Evolutionary conservation across 1,140 invertebrate species (phyloP).

Genomic region (Euglossa dilemma): DNA sequence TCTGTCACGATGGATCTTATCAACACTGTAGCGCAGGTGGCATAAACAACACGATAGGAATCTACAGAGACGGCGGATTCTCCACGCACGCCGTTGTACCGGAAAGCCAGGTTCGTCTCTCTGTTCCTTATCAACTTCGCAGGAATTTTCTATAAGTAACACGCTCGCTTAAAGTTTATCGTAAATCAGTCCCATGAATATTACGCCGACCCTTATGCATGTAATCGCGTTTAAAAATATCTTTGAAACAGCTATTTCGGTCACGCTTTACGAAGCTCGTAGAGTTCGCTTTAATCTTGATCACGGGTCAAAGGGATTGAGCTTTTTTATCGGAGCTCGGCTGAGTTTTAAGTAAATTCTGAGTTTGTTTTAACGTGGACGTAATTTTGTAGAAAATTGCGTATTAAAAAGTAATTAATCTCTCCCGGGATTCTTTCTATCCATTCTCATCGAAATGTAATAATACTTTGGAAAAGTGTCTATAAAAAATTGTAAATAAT

Average conservation of each 20-base stretch:
- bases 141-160: not conserved
- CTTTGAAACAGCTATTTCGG: not conserved
- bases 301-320: not conserved
- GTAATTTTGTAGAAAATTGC: no score
- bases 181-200: not conserved
- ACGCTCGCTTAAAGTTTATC: not conserved
- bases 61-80: constrained; percentile 87
- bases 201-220: not conserved
- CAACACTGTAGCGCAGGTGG: constrained; percentile 85
- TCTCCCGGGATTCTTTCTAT: no score
- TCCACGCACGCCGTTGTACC: constrained; percentile 85
- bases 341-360: not conserved
- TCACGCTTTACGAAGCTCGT: not conserved
- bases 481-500: no score
- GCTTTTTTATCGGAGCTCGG: not conserved
- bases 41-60: constrained; percentile 86
- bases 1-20: constrained; percentile 85
- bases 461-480: not conserved
- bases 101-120: constrained; percentile 82
- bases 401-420: no score
- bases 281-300: not conserved
- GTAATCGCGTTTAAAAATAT: not conserved
- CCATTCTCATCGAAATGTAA: not conserved
- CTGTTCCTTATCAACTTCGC: no score
- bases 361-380: no score